These are phyloP conservation scores for Excalfactoria chinensis DNA, from an alignment of 2,113 vertebrate genomes.

Conservation along the genomic window DNA sequence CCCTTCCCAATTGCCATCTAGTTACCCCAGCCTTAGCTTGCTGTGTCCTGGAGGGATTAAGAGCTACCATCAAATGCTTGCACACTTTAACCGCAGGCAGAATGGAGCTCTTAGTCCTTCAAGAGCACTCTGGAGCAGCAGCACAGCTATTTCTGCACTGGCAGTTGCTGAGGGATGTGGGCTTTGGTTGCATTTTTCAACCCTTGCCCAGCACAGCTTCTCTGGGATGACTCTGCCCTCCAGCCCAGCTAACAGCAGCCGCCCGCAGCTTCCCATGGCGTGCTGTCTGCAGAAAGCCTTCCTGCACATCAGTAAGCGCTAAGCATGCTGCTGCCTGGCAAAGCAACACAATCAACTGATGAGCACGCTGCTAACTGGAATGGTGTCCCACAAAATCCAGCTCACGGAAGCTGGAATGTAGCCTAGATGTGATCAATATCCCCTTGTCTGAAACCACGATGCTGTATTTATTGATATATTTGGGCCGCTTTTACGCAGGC, in stretches of 20 bases:
- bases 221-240: not conserved
- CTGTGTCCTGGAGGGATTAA: not conserved
- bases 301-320: not conserved
- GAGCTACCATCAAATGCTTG: not conserved
- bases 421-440: not conserved
- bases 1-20: not conserved
- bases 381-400: not conserved
- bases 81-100: not conserved
- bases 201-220: not conserved
- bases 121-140: not conserved
- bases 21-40: not conserved
- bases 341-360: not conserved
- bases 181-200: accelerated
- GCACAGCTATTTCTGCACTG: not conserved
- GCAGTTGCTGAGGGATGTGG: not conserved
- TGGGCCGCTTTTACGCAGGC: not conserved
- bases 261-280: not conserved
- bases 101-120: not conserved
- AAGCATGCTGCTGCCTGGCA: not conserved
- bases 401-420: not conserved
- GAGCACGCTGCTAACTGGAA: not conserved
- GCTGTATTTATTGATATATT: not conserved
- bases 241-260: not conserved
- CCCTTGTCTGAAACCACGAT: not conserved
- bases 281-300: not conserved